Conservation (phyloP, 2,113 vertebrate species). For the Notarius quadriscutis region DNA sequence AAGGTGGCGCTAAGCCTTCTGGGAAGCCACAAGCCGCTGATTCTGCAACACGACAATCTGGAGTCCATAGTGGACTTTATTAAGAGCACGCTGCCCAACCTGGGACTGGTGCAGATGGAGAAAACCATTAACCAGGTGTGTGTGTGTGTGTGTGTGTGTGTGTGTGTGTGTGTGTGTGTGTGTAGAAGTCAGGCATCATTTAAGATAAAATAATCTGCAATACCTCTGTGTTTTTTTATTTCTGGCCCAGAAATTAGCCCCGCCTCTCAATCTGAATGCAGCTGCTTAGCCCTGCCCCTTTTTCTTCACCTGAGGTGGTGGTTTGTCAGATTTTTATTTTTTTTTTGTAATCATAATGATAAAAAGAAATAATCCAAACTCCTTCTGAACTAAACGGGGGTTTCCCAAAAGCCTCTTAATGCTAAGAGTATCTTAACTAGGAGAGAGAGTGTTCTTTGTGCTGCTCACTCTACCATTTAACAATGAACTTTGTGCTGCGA, state of each 20-base stretch:
- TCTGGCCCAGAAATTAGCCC: background rate
- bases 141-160: background rate
- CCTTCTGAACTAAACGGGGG: too few species aligned
- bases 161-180: background rate
- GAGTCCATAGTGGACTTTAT: slow-evolving; percentile 95
- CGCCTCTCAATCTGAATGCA: background rate
- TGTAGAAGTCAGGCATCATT: background rate
- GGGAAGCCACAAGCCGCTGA: slow-evolving; percentile 85
- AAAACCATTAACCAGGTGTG: slow-evolving; percentile 90
- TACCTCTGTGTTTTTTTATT: background rate
- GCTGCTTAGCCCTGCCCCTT: background rate
- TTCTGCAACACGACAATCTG: slow-evolving; percentile 91
- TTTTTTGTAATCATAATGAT: too few species aligned
- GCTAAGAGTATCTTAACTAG: too few species aligned
- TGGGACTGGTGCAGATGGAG: slow-evolving; percentile 90
- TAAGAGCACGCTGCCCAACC: slow-evolving; percentile 87
- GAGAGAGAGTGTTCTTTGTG: too few species aligned
- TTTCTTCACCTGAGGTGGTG: too few species aligned
- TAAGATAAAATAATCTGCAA: background rate
- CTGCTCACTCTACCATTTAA: too few species aligned
- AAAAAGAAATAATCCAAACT: too few species aligned
- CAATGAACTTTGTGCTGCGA: too few species aligned
- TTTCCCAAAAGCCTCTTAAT: too few species aligned
- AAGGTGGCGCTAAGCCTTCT: slow-evolving; percentile 93
- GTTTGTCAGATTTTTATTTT: too few species aligned